Evolutionary conservation across 2,797 vertebrate genomes (phyloP).

Genomic region (Pogoniulus pusillus): DNA sequence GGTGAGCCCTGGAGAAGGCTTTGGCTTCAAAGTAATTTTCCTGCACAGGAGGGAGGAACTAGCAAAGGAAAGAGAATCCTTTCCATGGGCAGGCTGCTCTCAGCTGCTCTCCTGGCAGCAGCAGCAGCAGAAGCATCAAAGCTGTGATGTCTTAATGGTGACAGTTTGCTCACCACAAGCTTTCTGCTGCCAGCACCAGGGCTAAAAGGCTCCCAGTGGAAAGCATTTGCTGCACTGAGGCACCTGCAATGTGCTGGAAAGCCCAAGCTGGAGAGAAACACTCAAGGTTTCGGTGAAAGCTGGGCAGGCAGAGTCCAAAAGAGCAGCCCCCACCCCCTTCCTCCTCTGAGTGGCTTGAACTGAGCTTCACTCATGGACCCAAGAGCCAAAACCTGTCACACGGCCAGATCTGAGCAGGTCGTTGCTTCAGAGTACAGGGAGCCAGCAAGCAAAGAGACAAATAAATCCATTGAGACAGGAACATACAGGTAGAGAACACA

Average conservation of each 20-base stretch:
- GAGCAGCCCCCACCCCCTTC: background rate
- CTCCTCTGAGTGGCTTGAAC: accelerated
- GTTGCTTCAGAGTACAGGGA: conserved; percentile 77
- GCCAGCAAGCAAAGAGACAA: conserved; percentile 78
- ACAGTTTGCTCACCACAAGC: background rate
- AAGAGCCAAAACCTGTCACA: background rate
- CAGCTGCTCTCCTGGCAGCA: background rate
- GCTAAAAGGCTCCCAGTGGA: background rate
- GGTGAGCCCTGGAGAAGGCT: background rate
- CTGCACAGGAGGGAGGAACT: background rate
- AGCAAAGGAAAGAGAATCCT: background rate
- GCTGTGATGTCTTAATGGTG: accelerated
- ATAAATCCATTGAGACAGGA: conserved; percentile 78
- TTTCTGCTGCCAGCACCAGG: background rate
- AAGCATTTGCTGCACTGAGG: background rate
- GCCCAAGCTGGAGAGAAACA: background rate
- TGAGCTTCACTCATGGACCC: conserved; percentile 19
- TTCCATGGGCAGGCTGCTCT: background rate
- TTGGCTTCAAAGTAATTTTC: background rate
- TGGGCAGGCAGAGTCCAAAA: background rate
- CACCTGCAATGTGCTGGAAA: background rate
- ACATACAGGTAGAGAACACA: conserved; percentile 73
- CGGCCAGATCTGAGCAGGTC: background rate
- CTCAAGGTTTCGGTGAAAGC: background rate
- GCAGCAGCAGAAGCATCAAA: background rate